Evolutionary conservation across 2,888 invertebrate species (phyloP), one percentile per base, ranked within the genome.

Genomic region (Crossocerus cetratus): DNA sequence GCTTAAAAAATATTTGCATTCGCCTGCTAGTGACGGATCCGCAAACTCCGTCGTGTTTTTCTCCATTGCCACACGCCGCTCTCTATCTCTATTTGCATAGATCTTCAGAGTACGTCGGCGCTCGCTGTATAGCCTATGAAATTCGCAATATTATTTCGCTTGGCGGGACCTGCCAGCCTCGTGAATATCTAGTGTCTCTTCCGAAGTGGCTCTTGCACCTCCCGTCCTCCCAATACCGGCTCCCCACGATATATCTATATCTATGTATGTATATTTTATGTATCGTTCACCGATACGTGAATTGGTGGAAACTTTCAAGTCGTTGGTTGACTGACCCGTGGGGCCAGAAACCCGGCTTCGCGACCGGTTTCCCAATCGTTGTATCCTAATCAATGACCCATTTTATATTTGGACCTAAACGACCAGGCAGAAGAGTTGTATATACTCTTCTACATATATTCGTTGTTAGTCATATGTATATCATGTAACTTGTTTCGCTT

Each of bases 1-100:
- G 78, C 76, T 76, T 59, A 63, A 78, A 83, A 86, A 87, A 87
- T 85, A 86, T 87, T 86, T 86, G 83, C 86, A 83, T 86, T 83
- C 82, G 80, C 77, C 84, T 81, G 82, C 86, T 82, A 82, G 78
- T 78, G 55, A 61, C 61, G 58, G 69, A 62, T 72, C 61, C 67
- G 77, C 74, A 60, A 72, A 69, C 80, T 74, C 76, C 74, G 77
- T 74, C 83, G 82, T 83, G 70, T 82, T 79, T 81, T 78, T 73
- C 71, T 71, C 74, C 57, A 65, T 72, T 74, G 78, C 69, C 80
- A 76, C 76, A 76, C 76, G 79, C 67, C 73, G 69, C 0, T 14
- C 71, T 66, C 67, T 83, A 83, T 14, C 71, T 66, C 67, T 83
- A 83, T 86, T 86, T 86, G 84, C 84, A 85, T 78, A 76, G 83